Evolutionary conservation across 2,797 vertebrate species (phyloP), one percentile per base, ranked within the genome.

Genomic region (Liparis tanakae): DNA sequence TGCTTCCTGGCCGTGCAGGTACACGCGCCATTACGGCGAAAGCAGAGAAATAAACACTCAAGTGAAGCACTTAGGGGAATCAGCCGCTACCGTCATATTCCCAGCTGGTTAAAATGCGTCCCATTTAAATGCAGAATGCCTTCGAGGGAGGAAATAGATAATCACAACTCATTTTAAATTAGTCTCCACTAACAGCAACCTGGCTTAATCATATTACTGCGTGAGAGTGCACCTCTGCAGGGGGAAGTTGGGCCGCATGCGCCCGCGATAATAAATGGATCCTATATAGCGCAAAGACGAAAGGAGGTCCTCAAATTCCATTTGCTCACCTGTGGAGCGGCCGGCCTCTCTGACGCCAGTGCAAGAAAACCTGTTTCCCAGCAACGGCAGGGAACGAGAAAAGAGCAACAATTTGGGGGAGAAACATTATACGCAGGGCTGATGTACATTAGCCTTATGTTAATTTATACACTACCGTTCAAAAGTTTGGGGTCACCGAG

Each of bases 121-220:
- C 80, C 76, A 74, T 79, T 89, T 83, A 76, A 81, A 88, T 72
- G 71, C 12, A 8, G 58, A 68, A 81, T 74, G 75, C 83, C 82
- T 80, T 6, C 10, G 72, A 89, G 77, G 77, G 65, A 70, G 55
- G 70, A 80, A 85, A 74, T 15, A 80, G 89, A 84, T 90, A 81
- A 91, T 89, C 85, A 76, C 87, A 84, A 72, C 81, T 89, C 73
- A 69, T 86, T 85, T 39, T 72, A 73, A 85, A 87, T 90, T 76
- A 89, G 78, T 70, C 79, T 65, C 22, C 22, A 54, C 68, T 76
- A 88, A 86, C 70, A 72, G 79, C 62, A 79, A 81, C 83, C 74
- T 80, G 85, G 70, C 67, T 70, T 80, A 84, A 88, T 85, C 74
- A 76, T 65, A 81, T 61, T 67, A 81, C 80, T 48, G 76, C 7